These are phyloP conservation scores for Sympetrum striolatum DNA, from an alignment of 2,888 invertebrate genomes.

Conservation along the genomic window DNA sequence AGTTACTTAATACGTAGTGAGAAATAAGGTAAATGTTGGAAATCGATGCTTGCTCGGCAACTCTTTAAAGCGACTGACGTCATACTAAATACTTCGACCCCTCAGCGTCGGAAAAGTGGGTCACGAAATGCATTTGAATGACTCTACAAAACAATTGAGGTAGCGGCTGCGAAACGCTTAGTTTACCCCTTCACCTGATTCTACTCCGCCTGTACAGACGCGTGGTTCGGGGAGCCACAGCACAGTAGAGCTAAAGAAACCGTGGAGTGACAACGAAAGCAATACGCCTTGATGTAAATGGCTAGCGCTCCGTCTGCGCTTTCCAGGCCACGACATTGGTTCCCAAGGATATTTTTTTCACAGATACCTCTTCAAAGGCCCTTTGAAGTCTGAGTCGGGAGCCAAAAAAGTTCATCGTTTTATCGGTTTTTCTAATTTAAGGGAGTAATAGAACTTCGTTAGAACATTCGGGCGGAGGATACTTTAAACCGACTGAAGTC, in stretches of 20 bases:
- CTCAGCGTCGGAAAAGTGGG: neutral
- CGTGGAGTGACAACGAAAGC: too few species aligned
- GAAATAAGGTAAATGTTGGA: neutral
- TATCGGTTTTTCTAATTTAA: neutral
- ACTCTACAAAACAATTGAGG: constrained; percentile 9
- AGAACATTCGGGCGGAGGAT: too few species aligned
- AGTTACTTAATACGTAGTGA: neutral
- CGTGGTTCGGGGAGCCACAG: neutral
- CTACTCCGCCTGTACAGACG: neutral
- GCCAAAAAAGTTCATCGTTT: neutral
- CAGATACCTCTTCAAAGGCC: neutral
- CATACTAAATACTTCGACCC: constrained; percentile 28
- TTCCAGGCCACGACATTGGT: neutral
- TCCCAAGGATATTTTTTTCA: neutral
- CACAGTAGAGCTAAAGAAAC: neutral
- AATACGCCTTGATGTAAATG: neutral
- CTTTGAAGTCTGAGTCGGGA: neutral
- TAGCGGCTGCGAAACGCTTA: neutral
- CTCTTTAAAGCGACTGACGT: constrained; percentile 21
- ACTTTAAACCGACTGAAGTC: too few species aligned
- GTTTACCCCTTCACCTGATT: neutral
- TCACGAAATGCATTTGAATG: constrained; percentile 6
- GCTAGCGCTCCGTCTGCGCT: neutral
- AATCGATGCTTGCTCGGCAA: neutral
- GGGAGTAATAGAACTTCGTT: neutral